Base-by-base conservation (phyloP, 2,888 invertebrate genomes). In the Strigamia transsilvanica region DNA sequence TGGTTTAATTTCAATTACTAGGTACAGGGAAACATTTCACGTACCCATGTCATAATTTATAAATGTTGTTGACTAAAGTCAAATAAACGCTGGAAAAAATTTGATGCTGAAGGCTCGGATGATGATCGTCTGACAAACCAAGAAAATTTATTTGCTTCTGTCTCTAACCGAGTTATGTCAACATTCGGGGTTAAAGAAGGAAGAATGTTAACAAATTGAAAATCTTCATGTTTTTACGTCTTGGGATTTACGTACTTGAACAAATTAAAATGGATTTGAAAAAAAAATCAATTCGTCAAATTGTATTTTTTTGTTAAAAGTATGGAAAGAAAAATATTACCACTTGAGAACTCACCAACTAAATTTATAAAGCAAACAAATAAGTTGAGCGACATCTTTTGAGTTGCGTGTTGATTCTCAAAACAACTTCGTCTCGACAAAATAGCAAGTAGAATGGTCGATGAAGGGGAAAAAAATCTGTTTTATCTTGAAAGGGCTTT, bases 391-490 rank as follows among this genome's bases (percentile, higher is more conserved):
- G 56, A 56, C 18, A 56, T 27, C 0, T 18, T 56, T 56, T 56
- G 56, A 73, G 32, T 73, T 32, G 73, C 73, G 32, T 73, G 73
- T 73, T 73, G 73, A 73, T 73, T 73, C 12, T 73, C 73, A 73
- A 73, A 73, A 73, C 73, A 73, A 73, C 73, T 73, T 32, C 27
- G n/a, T 9, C 32, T 73, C 32, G 7, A 27, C 32, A 32, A 73
- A 73, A 32, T 73, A 27, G 73, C 12, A 73, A 73, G 21, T 61
- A 61, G 18, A 73, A 32, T 15, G 73, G 73, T 73, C 73, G 73
- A 73, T 73, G 73, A 2, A 13, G 32, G 13, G 32, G 10, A 73
- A 73, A 73, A 32, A 27, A 32, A 9, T 27, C 13, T 9, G 9
- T 73, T 73, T 32, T 13, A 6, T 32, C 73, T 2, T 73, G n/a